A percentile compares a stretch with the other conserved stretches of the same genome.
Evolutionary conservation across 2,888 invertebrate species (phyloP).

Genomic region (Acheta domesticus): DNA sequence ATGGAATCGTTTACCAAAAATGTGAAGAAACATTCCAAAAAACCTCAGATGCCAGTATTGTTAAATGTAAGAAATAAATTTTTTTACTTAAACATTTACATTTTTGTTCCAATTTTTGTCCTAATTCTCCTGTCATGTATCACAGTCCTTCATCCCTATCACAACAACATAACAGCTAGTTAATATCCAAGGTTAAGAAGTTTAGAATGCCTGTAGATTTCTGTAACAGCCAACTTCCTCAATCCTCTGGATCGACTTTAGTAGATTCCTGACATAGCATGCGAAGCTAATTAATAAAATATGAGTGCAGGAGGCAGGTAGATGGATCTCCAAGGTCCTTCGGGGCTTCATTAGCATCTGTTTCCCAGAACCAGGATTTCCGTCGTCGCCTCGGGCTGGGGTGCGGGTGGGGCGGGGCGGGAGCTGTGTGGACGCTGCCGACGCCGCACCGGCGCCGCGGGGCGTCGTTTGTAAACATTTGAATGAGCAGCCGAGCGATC

Average conservation of each 20-base stretch:
- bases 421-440: too few species aligned
- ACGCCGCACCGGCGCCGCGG: too few species aligned
- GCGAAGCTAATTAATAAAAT: background rate
- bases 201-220: too few species aligned
- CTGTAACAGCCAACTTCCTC: background rate
- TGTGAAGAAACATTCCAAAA: background rate
- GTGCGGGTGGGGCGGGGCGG: too few species aligned
- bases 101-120: too few species aligned
- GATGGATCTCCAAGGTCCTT: background rate
- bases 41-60: background rate
- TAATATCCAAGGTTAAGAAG: too few species aligned
- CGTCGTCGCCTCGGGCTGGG: background rate
- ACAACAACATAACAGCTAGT: too few species aligned
- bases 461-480: too few species aligned
- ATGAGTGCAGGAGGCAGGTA: background rate
- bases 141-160: too few species aligned
- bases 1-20: background rate
- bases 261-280: background rate
- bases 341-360: background rate
- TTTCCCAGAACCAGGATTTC: background rate
- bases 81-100: too few species aligned
- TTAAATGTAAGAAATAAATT: slow-evolving; percentile 2
- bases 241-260: background rate
- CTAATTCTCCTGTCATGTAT: too few species aligned
- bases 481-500: too few species aligned